Percentiles rank a stretch among this genome's conserved stretches.
Evolutionary conservation across 2,797 vertebrate species (phyloP).

Genomic region (Pantherophis alleghaniensis): DNA sequence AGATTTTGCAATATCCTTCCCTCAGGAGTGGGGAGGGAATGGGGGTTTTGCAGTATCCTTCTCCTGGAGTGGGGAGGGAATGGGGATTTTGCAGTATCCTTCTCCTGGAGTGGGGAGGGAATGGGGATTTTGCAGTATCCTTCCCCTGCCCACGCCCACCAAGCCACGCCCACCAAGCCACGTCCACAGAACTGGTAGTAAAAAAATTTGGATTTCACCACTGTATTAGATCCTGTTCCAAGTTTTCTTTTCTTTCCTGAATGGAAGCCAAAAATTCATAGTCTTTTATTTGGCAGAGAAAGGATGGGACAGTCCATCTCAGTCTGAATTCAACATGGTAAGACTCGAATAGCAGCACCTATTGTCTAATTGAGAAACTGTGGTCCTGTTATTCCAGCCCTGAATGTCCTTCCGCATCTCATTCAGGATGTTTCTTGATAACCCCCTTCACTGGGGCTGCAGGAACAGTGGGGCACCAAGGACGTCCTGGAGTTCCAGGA

Average conservation of each 20-base stretch:
- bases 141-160: too few relatives aligned
- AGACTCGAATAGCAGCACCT: background rate
- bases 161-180: too few relatives aligned
- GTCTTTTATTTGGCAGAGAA: background rate
- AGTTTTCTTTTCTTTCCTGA: background rate
- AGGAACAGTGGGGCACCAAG: conserved; percentile 30
- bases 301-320: background rate
- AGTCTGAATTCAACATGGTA: background rate
- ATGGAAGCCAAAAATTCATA: background rate
- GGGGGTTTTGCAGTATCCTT: too few relatives aligned
- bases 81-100: too few relatives aligned
- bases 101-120: too few relatives aligned
- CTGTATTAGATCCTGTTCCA: background rate
- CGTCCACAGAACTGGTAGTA: too few relatives aligned
- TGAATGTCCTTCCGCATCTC: conserved; percentile 11
- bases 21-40: too few relatives aligned
- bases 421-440: background rate
- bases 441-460: conserved; percentile 32
- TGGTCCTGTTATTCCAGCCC: conserved; percentile 33
- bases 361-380: conserved; percentile 41
- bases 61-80: too few relatives aligned
- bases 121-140: too few relatives aligned
- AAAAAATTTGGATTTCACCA: too few relatives aligned
- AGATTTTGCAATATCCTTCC: too few relatives aligned
- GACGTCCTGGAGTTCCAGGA: background rate